Evolutionary conservation across 2,888 invertebrate genomes (phyloP), one percentile per base, ranked within the genome.

Genomic region (Blomia tropicalis): DNA sequence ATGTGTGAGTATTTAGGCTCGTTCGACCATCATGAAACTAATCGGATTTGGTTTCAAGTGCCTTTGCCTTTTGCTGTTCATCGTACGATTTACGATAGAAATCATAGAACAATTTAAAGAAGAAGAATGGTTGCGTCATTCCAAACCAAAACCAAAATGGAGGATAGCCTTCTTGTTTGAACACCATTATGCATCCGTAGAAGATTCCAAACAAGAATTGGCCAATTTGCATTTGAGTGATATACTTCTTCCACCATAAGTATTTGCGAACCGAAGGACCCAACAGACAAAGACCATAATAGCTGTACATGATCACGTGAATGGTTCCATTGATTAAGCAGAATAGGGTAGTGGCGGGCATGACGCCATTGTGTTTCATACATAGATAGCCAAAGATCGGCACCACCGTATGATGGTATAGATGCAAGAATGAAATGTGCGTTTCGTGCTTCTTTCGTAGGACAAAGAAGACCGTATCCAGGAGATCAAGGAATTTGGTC

Each of bases 381-480:
- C 23, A 22, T n/a, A 43, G 2, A 25, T 41, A 62, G 7, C 58
- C 62, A 2, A 62, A 25, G 1, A 62, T 23, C 1, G 62, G 62
- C 5, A 62, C 62, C 17, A 43, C 3, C 7, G 58, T 58, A 30
- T 62, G 62, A 19, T 62, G 62, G 29, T 62, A 62, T 1, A 62
- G 14, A 32, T 62, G 62, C n/a, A 62, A 43, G 25, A 41, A 56
- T 7, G 47, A 29, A 1, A 61, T 36, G 17, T 61, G 62, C 14
- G 32, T 17, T 22, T 62, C n/a, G 25, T 56, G 31, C 27, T 30
- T 43, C 19, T 62, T 62, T 25, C 62, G 14, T 14, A 62, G 25
- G 11, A 62, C 62, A 32, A 62, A 62, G 32, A 62, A 62, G 1
- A 62, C 29, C 2, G 62, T 62, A 47, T 62, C 62, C 58, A 62